These are phyloP conservation scores for Antedon mediterranea DNA, from an alignment of 53 echinoderm and acorn worm genomes.

Conservation along the genomic window DNA sequence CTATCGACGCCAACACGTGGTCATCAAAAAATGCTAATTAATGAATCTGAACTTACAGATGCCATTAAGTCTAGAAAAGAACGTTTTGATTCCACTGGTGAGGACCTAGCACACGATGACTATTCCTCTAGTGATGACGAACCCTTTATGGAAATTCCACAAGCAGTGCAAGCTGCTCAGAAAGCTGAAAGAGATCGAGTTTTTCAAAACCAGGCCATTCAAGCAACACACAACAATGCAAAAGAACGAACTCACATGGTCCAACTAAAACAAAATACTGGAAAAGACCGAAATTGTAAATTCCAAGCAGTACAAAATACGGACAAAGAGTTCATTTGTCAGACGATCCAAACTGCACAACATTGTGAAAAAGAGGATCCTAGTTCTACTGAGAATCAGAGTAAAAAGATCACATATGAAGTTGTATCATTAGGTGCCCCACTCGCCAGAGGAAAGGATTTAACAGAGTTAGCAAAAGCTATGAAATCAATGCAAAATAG, in stretches of 20 bases:
- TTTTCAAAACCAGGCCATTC: not conserved
- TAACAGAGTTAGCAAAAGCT: constrained; percentile 12
- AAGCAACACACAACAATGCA: too few species aligned
- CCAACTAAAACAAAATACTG: not conserved
- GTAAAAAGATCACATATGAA: not conserved
- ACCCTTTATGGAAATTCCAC: not conserved
- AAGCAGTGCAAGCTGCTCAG: not conserved
- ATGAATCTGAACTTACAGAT: constrained; percentile 38
- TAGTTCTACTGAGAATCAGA: not conserved
- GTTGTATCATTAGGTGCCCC: not conserved
- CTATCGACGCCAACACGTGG: constrained; percentile 56
- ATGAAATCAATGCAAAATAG: constrained; percentile 62
- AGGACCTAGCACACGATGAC: not conserved
- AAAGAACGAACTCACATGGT: not conserved
- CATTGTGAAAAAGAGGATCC: too few species aligned
- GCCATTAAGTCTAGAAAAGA: constrained; percentile 41
- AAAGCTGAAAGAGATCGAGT: not conserved
- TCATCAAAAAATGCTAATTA: constrained; percentile 42
- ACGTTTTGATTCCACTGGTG: constrained; percentile 8
- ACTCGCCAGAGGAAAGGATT: not conserved
- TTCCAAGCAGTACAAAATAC: not conserved
- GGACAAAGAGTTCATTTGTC: not conserved
- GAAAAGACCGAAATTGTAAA: not conserved
- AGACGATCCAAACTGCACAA: too few species aligned
- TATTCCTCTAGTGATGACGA: not conserved